These are phyloP conservation scores for Arrhopalites spinosus DNA, from an alignment of 2,888 invertebrate genomes.

Conservation along the genomic window DNA sequence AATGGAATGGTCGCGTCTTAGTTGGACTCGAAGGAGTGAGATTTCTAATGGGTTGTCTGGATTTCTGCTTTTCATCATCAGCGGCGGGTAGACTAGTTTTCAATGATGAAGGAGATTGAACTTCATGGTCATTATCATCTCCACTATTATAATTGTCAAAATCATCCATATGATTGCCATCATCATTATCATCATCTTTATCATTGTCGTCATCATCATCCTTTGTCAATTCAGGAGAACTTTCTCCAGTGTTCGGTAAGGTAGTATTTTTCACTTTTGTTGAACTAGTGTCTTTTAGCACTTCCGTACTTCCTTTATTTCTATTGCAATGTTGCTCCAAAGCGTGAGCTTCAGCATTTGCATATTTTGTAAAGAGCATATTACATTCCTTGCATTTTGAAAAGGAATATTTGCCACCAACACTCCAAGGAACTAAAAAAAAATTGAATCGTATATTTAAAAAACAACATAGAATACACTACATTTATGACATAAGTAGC, in stretches of 20 bases:
- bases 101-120: background rate
- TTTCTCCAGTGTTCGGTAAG: too few relatives aligned
- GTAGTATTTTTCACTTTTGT: too few relatives aligned
- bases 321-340: too few relatives aligned
- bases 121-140: background rate
- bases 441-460: too few relatives aligned
- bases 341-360: conserved; percentile 22
- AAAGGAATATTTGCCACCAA: conserved; percentile 26
- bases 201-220: background rate
- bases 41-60: background rate
- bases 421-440: conserved; percentile 24
- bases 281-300: too few relatives aligned
- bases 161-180: background rate
- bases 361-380: conserved; percentile 12
- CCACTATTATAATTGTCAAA: background rate
- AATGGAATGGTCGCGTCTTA: conserved; percentile 19
- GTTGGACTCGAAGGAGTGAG: background rate
- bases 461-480: too few relatives aligned
- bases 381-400: conserved; percentile 20
- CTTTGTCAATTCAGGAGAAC: background rate
- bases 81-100: background rate
- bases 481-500: background rate
- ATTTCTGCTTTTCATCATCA: conserved; percentile 16
- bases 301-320: too few relatives aligned
- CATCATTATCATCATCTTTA: background rate